These are phyloP conservation scores for Cuculus canorus DNA, from an alignment of 2,797 vertebrate species.

Conservation along the genomic window DNA sequence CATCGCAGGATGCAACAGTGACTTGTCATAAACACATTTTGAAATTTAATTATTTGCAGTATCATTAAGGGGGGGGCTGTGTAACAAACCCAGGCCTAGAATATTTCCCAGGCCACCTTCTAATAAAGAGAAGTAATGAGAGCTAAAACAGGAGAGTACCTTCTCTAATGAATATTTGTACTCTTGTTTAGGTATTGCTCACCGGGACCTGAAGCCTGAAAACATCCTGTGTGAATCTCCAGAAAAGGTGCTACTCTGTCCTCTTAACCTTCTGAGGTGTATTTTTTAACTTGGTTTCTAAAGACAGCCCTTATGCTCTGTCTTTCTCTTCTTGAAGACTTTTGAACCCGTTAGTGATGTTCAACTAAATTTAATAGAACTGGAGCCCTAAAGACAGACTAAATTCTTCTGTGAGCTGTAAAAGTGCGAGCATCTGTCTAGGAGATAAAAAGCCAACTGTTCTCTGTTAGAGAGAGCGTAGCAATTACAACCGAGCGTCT, in stretches of 20 bases:
- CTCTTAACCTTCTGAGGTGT: background rate
- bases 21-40: background rate
- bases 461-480: background rate
- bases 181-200: slow-evolving; percentile 89
- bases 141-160: background rate
- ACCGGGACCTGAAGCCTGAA: slow-evolving; percentile 95
- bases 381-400: background rate
- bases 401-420: background rate
- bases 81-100: background rate
- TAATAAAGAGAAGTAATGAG: background rate
- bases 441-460: background rate
- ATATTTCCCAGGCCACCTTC: background rate
- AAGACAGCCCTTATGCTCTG: background rate
- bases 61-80: background rate
- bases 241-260: slow-evolving; percentile 81
- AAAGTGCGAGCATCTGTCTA: background rate
- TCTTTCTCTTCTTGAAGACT: background rate
- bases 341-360: background rate
- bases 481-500: background rate
- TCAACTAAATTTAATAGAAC: background rate
- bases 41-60: background rate
- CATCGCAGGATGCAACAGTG: background rate
- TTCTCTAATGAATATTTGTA: background rate
- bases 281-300: background rate
- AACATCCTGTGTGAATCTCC: slow-evolving; percentile 95